A percentile compares a stretch with the other conserved stretches of the same genome.
These are phyloP conservation scores for Cephalopterus ornatus DNA, from an alignment of 2,113 vertebrate species.

Conservation along the genomic window DNA sequence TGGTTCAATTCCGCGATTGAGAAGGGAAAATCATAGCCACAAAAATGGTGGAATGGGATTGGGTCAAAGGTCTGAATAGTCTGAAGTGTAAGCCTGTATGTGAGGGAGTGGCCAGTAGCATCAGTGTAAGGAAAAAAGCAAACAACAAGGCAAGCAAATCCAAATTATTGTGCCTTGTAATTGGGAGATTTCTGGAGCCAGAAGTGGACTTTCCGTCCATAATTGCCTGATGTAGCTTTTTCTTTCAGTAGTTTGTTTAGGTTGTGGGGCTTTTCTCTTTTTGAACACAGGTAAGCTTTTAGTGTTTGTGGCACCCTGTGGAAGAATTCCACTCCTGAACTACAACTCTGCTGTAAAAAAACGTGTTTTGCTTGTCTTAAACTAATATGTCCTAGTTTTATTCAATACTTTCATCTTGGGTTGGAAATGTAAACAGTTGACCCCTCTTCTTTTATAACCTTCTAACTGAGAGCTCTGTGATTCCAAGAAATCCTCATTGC, in stretches of 20 bases:
- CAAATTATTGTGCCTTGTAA: neutral
- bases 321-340: neutral
- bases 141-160: neutral
- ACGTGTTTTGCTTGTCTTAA: neutral
- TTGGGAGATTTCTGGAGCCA: neutral
- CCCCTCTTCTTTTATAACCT: neutral
- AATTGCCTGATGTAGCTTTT: neutral
- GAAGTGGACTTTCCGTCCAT: neutral
- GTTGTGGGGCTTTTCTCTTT: neutral
- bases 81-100: neutral
- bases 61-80: neutral
- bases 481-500: neutral
- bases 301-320: neutral
- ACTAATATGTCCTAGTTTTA: neutral
- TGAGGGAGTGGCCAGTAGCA: neutral
- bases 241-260: neutral
- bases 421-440: neutral
- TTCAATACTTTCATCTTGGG: neutral
- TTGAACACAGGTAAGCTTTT: neutral
- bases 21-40: neutral
- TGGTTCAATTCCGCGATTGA: neutral
- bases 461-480: neutral
- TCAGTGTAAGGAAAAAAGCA: neutral
- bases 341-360: neutral
- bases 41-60: neutral